phyloP scores from a whole-genome alignment of 2,888 invertebrate genomes.

The Rhimphoctona megacephalus region DNA sequence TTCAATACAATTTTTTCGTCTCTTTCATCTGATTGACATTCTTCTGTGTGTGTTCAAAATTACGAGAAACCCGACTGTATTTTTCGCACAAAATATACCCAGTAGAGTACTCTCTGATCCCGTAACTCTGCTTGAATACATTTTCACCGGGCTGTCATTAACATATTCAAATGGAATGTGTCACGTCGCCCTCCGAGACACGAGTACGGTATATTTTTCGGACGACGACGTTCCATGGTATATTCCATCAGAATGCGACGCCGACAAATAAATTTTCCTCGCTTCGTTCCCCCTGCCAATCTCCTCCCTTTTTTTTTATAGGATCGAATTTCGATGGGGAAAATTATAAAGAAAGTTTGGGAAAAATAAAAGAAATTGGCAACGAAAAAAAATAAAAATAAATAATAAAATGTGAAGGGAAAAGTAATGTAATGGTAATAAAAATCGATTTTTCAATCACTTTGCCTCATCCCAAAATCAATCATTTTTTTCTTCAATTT shows the following conservation, averaged over 20 bases:
- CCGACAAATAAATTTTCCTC: slow-evolving; percentile 52
- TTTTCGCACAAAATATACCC: slow-evolving; percentile 14
- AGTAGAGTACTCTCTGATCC: slow-evolving; percentile 33
- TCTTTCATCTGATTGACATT: not conserved
- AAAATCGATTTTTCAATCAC: not conserved
- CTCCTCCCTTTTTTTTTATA: not conserved
- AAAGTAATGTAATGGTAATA: not conserved
- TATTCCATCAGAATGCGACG: slow-evolving; percentile 53
- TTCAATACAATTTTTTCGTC: not conserved
- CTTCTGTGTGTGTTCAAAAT: not conserved
- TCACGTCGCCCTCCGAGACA: slow-evolving; percentile 67
- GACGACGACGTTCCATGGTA: slow-evolving; percentile 24
- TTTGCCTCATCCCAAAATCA: not conserved
- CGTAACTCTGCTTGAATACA: slow-evolving; percentile 60
- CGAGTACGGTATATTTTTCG: slow-evolving; percentile 55
- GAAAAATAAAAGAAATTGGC: not conserved
- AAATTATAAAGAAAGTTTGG: slow-evolving; percentile 3
- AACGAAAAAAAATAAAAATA: not conserved
- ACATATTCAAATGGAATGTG: slow-evolving; percentile 74
- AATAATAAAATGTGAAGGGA: not conserved
- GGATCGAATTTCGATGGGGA: slow-evolving; percentile 4
- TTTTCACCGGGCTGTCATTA: slow-evolving; percentile 69
- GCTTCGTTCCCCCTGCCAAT: slow-evolving; percentile 23
- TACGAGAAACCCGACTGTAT: slow-evolving; percentile 29
- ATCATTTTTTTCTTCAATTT: too few relatives aligned